Evolutionary conservation across 2,888 invertebrate species (phyloP), one percentile per base, ranked within the genome.

Genomic region (Argyresthia albistria): DNA sequence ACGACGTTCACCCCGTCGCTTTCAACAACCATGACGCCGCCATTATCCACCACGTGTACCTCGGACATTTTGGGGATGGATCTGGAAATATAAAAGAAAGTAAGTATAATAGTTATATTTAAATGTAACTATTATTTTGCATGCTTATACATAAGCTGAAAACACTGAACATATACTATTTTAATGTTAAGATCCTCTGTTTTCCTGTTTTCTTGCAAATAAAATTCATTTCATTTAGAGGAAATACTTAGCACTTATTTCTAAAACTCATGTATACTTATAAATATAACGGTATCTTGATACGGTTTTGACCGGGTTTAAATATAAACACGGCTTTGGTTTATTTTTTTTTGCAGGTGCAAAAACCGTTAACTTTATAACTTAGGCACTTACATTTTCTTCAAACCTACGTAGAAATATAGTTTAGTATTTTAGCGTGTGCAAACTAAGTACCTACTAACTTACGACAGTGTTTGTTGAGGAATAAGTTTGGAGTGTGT

Each of bases 1-100:
- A 62, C 49, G 2, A 43, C 43, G 8, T 10, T 43, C 10, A 55
- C 55, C 11, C 50, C 50, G 6, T 61, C 60, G 0, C 53, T 55
- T 0, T 54, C 51, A 1, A 14, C 45, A 0, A 51, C 55, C 0
- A 43, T 56, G 0, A 64, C 61, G 0, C 54, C 57, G 0, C 57
- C 59, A 8, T 47, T 46, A 14, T 14, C 61, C 3, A 50, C 52
- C 8, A 54, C 52, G 11, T 11, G 8, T n/a, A 37, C 45, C 1
- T 46, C 50, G 36, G 14, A 11, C 4, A 15, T 25, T 6, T 25
- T 25, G 25, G 2, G 25, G 16, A 6, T 15, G 10, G 16, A 46
- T 46, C 25, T 10, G 12, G 43, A n/a, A 4, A 14, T 43, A 3
- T 14, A 14, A 7, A 14, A 11, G 43, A n/a, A 43, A 37, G 37